Percentiles rank a stretch among this genome's conserved stretches.
phyloP scores from a whole-genome alignment of 2,888 invertebrate genomes.

The Nymphalis c-album region DNA sequence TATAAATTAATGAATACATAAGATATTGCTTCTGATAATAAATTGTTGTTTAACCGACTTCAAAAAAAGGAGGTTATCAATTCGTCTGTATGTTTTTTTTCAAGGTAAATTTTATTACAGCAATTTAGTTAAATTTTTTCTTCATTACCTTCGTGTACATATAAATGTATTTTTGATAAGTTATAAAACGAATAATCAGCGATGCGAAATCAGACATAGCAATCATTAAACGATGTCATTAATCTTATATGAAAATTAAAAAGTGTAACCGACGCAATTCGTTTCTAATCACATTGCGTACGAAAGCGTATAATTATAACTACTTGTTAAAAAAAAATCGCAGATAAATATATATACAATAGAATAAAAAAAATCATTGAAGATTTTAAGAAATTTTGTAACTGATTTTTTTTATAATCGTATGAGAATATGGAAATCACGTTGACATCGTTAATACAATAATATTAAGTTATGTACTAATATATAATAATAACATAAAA shows the following conservation, averaged over 20 bases:
- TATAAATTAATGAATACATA: neutral
- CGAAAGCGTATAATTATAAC: neutral
- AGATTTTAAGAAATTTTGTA: no score
- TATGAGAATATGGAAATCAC: no score
- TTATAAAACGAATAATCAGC: neutral
- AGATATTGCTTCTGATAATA: neutral
- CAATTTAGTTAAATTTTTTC: neutral
- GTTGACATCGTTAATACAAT: neutral
- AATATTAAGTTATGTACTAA: neutral
- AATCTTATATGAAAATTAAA: slow-evolving; percentile 4
- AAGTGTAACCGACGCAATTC: slow-evolving; percentile 1
- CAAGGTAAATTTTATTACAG: slow-evolving; percentile 1
- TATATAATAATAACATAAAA: slow-evolving; percentile 12
- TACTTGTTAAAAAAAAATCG: no score
- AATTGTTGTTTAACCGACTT: neutral
- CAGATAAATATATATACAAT: no score
- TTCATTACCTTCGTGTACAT: neutral
- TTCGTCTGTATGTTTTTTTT: no score
- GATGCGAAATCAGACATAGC: neutral
- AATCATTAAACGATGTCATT: slow-evolving; percentile 3
- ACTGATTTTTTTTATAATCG: no score
- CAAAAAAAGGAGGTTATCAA: no score
- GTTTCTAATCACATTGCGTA: neutral
- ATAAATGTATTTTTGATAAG: neutral
- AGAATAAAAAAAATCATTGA: no score